A percentile compares a stretch with the other conserved stretches of the same genome.
These are phyloP conservation scores for Halotydeus destructor DNA, from an alignment of 1,140 invertebrate genomes.

Conservation along the genomic window DNA sequence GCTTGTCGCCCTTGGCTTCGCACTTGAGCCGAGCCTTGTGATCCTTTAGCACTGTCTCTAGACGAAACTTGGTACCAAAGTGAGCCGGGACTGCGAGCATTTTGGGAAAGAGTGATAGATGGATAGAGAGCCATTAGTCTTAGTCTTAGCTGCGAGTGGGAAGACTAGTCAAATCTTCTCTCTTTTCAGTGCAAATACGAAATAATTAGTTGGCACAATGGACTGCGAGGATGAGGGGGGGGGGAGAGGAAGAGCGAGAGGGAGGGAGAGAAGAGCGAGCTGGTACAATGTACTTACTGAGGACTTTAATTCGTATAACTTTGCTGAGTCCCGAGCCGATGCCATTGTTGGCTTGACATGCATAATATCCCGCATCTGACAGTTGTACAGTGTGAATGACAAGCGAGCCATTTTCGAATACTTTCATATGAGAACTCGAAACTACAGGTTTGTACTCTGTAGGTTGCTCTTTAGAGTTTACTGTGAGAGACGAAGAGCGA, in stretches of 20 bases:
- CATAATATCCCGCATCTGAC: conserved; percentile 32
- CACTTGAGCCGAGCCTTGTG: conserved; percentile 26
- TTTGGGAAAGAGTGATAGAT: conserved; percentile 1
- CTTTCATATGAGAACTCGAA: conserved; percentile 12
- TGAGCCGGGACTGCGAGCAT: conserved; percentile 19
- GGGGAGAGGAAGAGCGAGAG: too few relatives aligned
- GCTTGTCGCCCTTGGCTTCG: conserved; percentile 33
- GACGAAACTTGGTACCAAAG: conserved; percentile 19
- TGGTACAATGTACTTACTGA: conserved; percentile 2
- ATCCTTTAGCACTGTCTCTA: conserved; percentile 19
- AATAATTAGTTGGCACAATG: background rate
- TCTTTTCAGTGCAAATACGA: background rate
- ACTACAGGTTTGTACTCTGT: conserved; percentile 12
- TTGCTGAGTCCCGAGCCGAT: conserved; percentile 3
- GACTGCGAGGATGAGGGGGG: too few relatives aligned
- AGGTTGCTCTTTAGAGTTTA: background rate
- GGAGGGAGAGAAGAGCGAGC: too few relatives aligned
- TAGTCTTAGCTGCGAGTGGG: background rate
- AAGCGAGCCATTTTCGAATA: conserved; percentile 29
- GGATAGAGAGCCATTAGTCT: background rate
- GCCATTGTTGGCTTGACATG: conserved; percentile 87
- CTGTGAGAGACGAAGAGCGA: too few relatives aligned
- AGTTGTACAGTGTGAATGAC: conserved; percentile 25
- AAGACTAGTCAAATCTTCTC: background rate
- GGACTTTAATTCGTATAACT: conserved; percentile 2